Evolutionary conservation across 37 sponge, comb jelly and placozoan species (phyloP), one percentile per base, ranked within the genome.

Genomic region (Bolinopsis microptera): DNA sequence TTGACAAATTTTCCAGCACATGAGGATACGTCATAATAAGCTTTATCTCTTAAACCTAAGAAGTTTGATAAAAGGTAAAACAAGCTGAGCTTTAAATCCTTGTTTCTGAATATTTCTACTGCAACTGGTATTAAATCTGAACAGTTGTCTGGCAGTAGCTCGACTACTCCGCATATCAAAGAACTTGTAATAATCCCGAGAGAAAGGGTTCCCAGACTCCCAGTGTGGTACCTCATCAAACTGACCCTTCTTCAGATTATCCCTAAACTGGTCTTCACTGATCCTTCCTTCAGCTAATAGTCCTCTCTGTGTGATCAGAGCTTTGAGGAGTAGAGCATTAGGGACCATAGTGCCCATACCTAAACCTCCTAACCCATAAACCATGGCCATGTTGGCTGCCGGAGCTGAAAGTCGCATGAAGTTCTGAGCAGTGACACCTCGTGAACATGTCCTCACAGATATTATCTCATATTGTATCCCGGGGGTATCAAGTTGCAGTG

Each of bases 121-220:
- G n/a, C n/a, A 98, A 88, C 69, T 94, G 33, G 16, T 94, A 68
- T 40, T 94, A 94, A 39, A 97, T 93, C 80, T 36, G 18, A 77
- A 77, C 37, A 77, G 36, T 8, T 27, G 21, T 35, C 80, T 77
- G 32, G 80, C 80, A 8, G 32, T 36, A 35, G 80, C 16, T 18
- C 32, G 28, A 32, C 32, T 27, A 0, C 35, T 34, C 35, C 33
- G 27, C 35, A 77, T 18, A 77, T 77, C 80, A 35, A 77, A 77
- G 18, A 28, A 77, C 37, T 77, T 27, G 32, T 35, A 77, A 35
- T 86, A 86, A 34, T 86, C 35, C 31, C 90, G 13, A 1, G 32
- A 24, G 61, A 86, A 86, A 39, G 90, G 90, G 26, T 41, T 41
- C 9, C 30, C 61, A 38, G 26, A 2, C 36, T 40, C 36, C 35